phyloP scores from a whole-genome alignment of 2,888 invertebrate genomes.

The Oscheius onirici region DNA sequence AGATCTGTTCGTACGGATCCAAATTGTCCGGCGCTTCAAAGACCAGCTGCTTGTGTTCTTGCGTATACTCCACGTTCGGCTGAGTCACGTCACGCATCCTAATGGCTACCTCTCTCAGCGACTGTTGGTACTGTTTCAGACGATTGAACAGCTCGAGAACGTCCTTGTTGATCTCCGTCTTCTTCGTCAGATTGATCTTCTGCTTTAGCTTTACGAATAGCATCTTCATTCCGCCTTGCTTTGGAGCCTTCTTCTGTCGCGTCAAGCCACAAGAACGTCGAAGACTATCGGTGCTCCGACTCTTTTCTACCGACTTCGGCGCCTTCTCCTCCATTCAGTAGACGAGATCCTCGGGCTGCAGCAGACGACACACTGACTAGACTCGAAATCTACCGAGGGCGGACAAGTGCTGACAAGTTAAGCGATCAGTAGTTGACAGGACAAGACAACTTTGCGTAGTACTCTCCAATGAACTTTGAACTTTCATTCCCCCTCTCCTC shows the following conservation, averaged over 20 bases:
- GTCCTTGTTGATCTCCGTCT: background rate
- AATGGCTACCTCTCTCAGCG: conserved; percentile 4
- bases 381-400: no score
- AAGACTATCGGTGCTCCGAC: no score
- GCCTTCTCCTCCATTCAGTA: no score
- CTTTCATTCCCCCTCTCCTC: no score
- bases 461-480: no score
- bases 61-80: background rate
- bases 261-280: no score
- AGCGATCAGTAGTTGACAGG: no score
- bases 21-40: conserved; percentile 4
- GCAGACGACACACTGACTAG: no score
- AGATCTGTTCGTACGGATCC: conserved; percentile 13
- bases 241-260: conserved; percentile 65
- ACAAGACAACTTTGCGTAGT: no score
- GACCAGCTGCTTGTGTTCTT: background rate
- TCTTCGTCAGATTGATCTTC: background rate
- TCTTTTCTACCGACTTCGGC: no score
- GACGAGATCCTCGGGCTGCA: no score
- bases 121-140: background rate
- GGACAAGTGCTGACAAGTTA: no score
- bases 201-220: conserved; percentile 1
- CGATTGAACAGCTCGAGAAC: background rate
- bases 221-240: background rate
- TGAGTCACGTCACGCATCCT: background rate